These are phyloP conservation scores for Glaucidium brasilianum DNA, from an alignment of 2,113 vertebrate genomes.

Conservation along the genomic window DNA sequence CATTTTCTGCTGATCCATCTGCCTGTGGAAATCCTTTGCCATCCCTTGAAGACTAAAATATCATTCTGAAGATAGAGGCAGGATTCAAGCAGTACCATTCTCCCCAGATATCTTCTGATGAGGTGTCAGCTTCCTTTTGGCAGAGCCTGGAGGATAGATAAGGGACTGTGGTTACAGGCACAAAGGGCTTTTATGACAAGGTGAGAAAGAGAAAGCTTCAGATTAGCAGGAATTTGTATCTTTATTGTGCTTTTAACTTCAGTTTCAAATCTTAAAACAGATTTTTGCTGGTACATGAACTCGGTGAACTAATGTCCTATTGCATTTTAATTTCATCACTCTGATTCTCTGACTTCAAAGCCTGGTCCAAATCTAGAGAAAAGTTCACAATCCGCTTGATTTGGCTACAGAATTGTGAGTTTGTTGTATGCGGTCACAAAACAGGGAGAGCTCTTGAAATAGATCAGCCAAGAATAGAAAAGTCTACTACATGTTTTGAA, in stretches of 20 bases:
- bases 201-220: conserved; percentile 64
- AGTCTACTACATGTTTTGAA: neutral
- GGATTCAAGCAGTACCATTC: conserved; percentile 56
- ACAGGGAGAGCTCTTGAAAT: neutral
- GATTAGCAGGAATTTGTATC: conserved; percentile 62
- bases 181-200: conserved; percentile 67
- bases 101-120: conserved; percentile 62
- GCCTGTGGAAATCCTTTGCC: conserved; percentile 35
- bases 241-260: conserved; percentile 66
- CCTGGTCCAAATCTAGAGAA: neutral
- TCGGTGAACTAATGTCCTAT: conserved; percentile 36
- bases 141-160: conserved; percentile 50
- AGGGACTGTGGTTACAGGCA: conserved; percentile 47
- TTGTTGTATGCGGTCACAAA: neutral
- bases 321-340: conserved; percentile 44
- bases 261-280: conserved; percentile 44
- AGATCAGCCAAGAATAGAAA: neutral
- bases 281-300: conserved; percentile 43
- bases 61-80: conserved; percentile 39
- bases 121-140: conserved; percentile 68
- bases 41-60: conserved; percentile 35
- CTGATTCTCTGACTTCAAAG: conserved; percentile 25
- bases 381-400: neutral
- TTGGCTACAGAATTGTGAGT: neutral
- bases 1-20: conserved; percentile 42